Conservation (phyloP, 2,113 vertebrate genomes). For the Apodemus speciosus region DNA sequence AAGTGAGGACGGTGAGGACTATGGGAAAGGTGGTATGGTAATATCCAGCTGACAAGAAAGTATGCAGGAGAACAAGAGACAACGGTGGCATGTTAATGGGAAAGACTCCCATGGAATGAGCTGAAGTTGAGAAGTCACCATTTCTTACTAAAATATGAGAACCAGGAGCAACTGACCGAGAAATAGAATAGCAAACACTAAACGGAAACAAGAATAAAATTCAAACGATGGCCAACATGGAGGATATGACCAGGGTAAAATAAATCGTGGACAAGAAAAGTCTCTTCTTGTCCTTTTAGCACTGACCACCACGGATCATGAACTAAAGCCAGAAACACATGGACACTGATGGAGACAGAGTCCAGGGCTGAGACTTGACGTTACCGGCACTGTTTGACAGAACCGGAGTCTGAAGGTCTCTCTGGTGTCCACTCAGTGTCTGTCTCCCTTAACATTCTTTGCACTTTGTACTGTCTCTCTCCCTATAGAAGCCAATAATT, state of each 20-base stretch:
- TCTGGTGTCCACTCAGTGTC: not conserved
- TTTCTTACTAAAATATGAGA: not conserved
- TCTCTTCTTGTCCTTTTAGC: not conserved
- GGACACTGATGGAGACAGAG: not conserved
- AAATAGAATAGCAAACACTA: not conserved
- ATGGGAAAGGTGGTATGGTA: not conserved
- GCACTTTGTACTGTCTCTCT: not conserved
- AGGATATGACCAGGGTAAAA: not conserved
- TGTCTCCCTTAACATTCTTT: not conserved
- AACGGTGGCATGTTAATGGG: not conserved
- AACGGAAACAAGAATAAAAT: not conserved
- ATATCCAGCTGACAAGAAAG: not conserved
- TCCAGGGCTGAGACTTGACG: not conserved
- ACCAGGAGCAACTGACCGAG: not conserved
- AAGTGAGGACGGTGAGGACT: not conserved
- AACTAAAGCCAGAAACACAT: not conserved
- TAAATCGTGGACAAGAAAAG: not conserved
- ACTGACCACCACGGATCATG: not conserved
- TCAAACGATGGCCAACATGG: not conserved
- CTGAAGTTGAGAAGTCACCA: not conserved
- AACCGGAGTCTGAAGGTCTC: not conserved
- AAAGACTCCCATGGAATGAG: not conserved
- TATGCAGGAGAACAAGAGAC: not conserved
- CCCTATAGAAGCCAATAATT: not conserved
- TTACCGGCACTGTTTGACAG: not conserved